Evolutionary conservation across 2,888 invertebrate species (phyloP).

Genomic region (Eremobia ochroleuca): DNA sequence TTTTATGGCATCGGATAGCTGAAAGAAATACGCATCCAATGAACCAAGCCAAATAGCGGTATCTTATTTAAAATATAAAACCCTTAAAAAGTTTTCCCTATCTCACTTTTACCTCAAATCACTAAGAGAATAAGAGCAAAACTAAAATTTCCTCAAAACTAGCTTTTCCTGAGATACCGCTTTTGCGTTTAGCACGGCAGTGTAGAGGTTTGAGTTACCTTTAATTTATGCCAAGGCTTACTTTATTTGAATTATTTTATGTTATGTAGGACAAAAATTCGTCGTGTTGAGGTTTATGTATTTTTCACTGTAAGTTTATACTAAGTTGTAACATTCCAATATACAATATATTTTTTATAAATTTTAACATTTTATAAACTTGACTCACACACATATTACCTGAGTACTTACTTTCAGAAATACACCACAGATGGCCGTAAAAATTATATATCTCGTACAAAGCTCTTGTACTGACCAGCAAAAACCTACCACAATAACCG

Average conservation of each 20-base stretch:
- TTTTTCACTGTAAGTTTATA: background rate
- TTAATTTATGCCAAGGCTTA: constrained; percentile 9
- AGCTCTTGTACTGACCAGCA: constrained; percentile 19
- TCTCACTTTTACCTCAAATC: no score
- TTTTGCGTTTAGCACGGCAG: no score
- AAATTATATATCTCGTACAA: constrained; percentile 8
- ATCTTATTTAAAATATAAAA: no score
- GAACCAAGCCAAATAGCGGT: no score
- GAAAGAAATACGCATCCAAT: no score
- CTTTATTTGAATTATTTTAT: background rate
- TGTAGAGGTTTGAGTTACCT: background rate
- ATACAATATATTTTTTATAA: background rate
- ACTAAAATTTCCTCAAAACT: no score
- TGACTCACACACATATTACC: constrained; percentile 2
- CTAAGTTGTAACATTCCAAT: background rate
- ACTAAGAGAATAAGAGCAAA: no score
- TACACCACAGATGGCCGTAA: constrained; percentile 31
- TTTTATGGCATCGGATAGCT: no score
- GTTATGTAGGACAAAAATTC: background rate
- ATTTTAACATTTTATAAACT: background rate
- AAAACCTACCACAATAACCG: constrained; percentile 33
- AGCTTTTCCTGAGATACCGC: no score
- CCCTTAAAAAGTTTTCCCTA: no score
- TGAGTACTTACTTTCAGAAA: constrained; percentile 21
- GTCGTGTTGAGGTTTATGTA: background rate